These are phyloP conservation scores for Chymomyza caudatula DNA, from an alignment of 2,888 invertebrate genomes.

Conservation along the genomic window DNA sequence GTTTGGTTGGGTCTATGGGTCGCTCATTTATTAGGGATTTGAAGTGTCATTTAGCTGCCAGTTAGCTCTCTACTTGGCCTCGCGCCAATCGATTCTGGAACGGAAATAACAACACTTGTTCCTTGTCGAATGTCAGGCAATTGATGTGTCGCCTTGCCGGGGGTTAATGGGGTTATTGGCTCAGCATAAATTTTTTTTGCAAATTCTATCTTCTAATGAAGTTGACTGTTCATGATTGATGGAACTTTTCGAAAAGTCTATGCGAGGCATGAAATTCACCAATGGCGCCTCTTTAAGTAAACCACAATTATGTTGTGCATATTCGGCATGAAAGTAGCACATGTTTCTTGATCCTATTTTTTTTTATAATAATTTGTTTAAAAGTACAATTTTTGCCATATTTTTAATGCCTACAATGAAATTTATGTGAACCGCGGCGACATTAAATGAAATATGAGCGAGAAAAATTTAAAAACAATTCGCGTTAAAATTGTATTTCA, in stretches of 20 bases:
- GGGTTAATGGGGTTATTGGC: constrained; percentile 52
- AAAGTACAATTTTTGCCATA: constrained; percentile 37
- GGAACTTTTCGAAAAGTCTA: background rate
- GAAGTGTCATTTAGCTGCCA: constrained; percentile 14
- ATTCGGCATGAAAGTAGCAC: constrained; percentile 25
- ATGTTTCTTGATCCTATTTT: constrained; percentile 10
- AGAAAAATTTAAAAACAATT: constrained; percentile 25
- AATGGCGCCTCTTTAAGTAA: background rate
- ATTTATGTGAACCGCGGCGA: constrained; percentile 23
- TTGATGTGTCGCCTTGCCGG: constrained; percentile 37
- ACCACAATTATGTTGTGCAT: constrained; percentile 14
- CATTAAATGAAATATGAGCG: constrained; percentile 37
- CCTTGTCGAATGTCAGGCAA: background rate
- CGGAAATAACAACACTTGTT: constrained; percentile 51
- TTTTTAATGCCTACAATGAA: background rate
- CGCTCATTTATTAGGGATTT: constrained; percentile 39
- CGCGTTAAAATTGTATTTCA: constrained; percentile 44
- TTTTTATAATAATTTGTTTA: constrained; percentile 38
- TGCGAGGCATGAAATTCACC: background rate
- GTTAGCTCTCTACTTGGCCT: constrained; percentile 37
- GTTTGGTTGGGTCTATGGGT: constrained; percentile 16
- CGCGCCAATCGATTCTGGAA: constrained; percentile 64
- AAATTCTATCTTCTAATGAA: background rate
- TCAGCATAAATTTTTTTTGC: constrained; percentile 5
- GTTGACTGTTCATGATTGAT: background rate